Percentiles rank a stretch among this genome's conserved stretches.
phyloP scores from a whole-genome alignment of 2,888 invertebrate species.

The Oscheius onirici region DNA sequence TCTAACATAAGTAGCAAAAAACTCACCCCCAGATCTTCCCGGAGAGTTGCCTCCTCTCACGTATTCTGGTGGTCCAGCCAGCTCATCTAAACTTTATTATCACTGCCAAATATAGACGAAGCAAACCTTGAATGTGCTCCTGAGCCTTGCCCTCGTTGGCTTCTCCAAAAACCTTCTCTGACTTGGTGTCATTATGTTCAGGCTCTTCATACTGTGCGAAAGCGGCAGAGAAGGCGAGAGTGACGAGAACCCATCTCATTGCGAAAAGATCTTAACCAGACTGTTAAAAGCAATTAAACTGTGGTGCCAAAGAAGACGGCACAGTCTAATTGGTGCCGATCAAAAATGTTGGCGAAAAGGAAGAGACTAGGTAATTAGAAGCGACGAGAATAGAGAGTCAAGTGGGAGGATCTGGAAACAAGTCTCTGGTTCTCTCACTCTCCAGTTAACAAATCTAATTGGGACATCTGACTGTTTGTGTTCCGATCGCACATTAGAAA shows the following conservation, averaged over 20 bases:
- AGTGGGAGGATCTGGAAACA: constrained; percentile 15
- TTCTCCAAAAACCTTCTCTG: constrained; percentile 18
- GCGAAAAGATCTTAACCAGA: not conserved
- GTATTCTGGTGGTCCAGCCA: not conserved
- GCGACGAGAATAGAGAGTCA: constrained; percentile 11
- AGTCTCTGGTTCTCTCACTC: not conserved
- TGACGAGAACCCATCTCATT: constrained; percentile 18
- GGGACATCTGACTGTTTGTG: constrained; percentile 17
- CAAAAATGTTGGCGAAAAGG: no score
- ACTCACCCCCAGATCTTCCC: no score
- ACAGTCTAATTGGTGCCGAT: not conserved
- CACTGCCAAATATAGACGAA: not conserved
- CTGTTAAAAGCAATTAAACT: not conserved
- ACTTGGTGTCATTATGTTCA: not conserved
- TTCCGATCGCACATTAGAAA: constrained; percentile 6
- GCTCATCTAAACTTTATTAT: not conserved
- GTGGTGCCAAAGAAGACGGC: not conserved
- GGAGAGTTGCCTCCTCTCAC: no score
- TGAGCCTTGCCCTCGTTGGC: constrained; percentile 20
- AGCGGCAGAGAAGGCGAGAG: constrained; percentile 4
- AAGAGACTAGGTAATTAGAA: constrained; percentile 5
- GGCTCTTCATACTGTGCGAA: constrained; percentile 21
- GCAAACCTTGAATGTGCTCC: not conserved
- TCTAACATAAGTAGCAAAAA: no score
- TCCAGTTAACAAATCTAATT: constrained; percentile 6